Evolutionary conservation across 2,113 vertebrate genomes (phyloP).

Genomic region (Okapia johnstoni): DNA sequence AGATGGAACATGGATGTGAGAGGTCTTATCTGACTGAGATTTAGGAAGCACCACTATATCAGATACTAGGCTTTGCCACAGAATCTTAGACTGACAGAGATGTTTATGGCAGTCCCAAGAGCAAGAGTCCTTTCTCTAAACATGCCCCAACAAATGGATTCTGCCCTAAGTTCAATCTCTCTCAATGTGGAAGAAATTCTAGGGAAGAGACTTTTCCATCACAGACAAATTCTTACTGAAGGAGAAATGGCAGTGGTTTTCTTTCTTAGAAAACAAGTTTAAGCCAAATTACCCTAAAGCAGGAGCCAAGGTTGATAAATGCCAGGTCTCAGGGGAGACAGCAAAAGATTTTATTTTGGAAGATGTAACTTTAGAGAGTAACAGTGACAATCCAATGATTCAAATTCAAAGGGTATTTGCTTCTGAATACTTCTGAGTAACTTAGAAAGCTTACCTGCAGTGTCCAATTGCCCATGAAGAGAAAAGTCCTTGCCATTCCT

Average conservation of each 20-base stretch:
- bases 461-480: no score
- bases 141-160: not conserved
- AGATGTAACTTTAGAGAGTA: slow-evolving; percentile 18
- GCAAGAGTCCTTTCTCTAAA: not conserved
- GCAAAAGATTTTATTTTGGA: slow-evolving; percentile 6
- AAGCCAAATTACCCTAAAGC: not conserved
- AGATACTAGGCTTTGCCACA: rapidly evolving
- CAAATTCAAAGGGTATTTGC: not conserved
- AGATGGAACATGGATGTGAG: not conserved
- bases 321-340: not conserved
- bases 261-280: not conserved
- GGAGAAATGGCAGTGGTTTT: not conserved
- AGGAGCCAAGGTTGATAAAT: not conserved
- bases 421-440: not conserved
- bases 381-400: not conserved
- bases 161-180: not conserved
- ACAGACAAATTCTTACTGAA: not conserved
- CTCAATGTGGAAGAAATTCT: not conserved
- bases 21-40: not conserved
- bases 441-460: not conserved
- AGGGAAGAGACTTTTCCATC: not conserved
- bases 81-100: not conserved
- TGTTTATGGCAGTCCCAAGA: not conserved
- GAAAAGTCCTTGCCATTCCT: not conserved
- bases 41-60: not conserved